Conservation (phyloP, 2,113 vertebrate genomes). For the Beaufortia kweichowensis region DNA sequence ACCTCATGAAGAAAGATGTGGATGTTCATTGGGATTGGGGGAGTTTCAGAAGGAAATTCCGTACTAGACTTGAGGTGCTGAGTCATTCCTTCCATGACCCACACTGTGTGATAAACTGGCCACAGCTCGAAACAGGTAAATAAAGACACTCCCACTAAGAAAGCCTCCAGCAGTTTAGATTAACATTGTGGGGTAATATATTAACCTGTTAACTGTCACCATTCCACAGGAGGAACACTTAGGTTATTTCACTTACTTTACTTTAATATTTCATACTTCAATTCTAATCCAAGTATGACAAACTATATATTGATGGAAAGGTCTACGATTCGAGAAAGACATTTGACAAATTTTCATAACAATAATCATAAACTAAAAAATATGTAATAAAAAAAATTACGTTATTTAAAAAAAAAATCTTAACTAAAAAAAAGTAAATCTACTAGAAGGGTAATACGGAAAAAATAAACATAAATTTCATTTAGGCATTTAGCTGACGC, state of each 20-base stretch:
- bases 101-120: constrained; percentile 19
- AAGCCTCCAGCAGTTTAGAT: neutral
- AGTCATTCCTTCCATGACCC: constrained; percentile 43
- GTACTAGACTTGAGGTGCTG: constrained; percentile 38
- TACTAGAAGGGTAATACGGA: neutral
- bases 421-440: too few species aligned
- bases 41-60: constrained; percentile 41
- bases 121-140: constrained; percentile 38
- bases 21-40: constrained; percentile 1
- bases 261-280: too few species aligned
- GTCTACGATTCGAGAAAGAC: too few species aligned
- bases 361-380: too few species aligned
- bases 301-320: too few species aligned
- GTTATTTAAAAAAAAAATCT: too few species aligned
- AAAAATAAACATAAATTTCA: neutral
- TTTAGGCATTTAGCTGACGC: too few species aligned
- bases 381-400: too few species aligned
- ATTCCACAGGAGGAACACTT: too few species aligned
- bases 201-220: neutral
- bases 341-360: too few species aligned
- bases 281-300: too few species aligned
- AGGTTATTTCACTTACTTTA: too few species aligned
- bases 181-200: neutral
- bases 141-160: constrained; percentile 40
- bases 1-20: constrained; percentile 47